These are phyloP conservation scores for Nothoprocta perdicaria DNA, from an alignment of 2,113 vertebrate genomes.

Conservation along the genomic window DNA sequence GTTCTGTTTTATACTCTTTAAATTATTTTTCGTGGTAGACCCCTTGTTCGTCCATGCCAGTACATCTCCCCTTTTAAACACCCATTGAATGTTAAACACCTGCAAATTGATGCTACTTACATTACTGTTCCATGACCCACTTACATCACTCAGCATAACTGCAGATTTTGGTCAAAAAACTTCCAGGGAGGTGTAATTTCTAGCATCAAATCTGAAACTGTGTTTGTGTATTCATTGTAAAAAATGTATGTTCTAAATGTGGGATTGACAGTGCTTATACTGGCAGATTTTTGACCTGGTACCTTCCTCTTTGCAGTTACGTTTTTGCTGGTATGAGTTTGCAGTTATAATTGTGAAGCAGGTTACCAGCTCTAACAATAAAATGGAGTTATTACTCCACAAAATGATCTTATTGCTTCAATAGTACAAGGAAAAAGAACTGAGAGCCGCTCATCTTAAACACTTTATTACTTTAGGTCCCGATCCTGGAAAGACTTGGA, in stretches of 20 bases:
- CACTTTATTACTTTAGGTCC: background rate
- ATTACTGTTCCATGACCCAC: background rate
- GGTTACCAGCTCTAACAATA: background rate
- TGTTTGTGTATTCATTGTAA: background rate
- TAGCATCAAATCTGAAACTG: background rate
- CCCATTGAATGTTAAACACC: background rate
- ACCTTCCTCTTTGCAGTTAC: background rate
- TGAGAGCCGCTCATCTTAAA: background rate
- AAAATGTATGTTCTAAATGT: background rate
- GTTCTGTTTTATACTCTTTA: background rate
- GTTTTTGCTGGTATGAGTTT: background rate
- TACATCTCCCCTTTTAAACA: background rate
- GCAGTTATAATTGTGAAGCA: background rate
- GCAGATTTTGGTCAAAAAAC: background rate
- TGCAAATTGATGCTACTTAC: background rate
- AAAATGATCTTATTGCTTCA: background rate
- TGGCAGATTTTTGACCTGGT: background rate
- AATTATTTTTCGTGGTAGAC: background rate
- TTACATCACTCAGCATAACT: background rate
- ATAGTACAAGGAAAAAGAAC: background rate
- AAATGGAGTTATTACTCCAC: background rate
- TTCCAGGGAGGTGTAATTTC: background rate
- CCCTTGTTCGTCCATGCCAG: background rate
- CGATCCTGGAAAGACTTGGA: conserved; percentile 11
- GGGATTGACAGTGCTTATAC: background rate